Evolutionary conservation across 2,113 vertebrate species (phyloP).

Genomic region (Albula glossodonta): DNA sequence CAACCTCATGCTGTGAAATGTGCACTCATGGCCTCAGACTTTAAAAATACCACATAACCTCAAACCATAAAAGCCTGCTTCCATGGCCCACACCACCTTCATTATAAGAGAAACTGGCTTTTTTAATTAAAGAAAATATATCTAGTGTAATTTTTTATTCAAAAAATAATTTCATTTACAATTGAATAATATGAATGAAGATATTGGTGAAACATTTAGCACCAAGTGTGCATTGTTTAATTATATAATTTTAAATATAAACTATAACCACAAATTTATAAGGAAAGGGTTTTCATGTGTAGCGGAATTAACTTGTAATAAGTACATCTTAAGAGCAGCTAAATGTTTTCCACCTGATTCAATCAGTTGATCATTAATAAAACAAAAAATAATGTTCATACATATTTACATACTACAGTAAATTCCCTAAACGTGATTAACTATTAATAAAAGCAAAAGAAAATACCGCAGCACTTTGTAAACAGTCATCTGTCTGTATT

Average conservation of each 20-base stretch:
- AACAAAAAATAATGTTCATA: too few relatives aligned
- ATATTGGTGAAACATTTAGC: background rate
- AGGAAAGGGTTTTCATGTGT: background rate
- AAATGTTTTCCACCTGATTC: too few relatives aligned
- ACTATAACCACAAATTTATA: background rate
- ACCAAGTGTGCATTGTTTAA: background rate
- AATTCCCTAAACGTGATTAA: too few relatives aligned
- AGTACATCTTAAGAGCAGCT: too few relatives aligned
- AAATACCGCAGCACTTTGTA: too few relatives aligned
- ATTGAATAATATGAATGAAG: background rate
- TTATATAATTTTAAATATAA: background rate
- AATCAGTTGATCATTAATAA: too few relatives aligned
- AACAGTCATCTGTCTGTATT: too few relatives aligned
- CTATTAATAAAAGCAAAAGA: too few relatives aligned
- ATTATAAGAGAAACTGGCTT: background rate
- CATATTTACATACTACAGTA: too few relatives aligned
- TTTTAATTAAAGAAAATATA: constrained; percentile 6
- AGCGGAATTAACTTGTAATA: too few relatives aligned
- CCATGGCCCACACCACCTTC: background rate
- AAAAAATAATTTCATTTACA: background rate
- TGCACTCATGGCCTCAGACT: background rate
- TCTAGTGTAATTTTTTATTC: background rate
- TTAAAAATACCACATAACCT: background rate
- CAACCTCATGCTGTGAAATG: background rate
- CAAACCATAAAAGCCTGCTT: constrained; percentile 4